These are phyloP conservation scores for Natator depressus DNA, from an alignment of 2,113 vertebrate species.

Conservation along the genomic window DNA sequence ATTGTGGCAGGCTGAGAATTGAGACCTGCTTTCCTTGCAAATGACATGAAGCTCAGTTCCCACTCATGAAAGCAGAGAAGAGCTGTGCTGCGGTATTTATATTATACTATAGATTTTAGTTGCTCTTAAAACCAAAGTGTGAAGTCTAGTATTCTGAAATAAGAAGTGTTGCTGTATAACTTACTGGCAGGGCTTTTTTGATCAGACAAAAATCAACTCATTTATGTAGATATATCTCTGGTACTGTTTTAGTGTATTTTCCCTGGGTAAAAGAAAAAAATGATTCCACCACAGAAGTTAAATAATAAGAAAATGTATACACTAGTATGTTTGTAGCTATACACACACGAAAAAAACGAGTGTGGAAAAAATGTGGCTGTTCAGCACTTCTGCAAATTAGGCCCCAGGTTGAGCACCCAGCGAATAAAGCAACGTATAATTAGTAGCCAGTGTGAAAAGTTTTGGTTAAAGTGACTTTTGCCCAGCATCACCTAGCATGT, in stretches of 20 bases:
- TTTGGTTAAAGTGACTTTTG: neutral
- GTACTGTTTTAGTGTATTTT: neutral
- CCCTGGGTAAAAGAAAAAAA: neutral
- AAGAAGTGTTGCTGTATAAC: neutral
- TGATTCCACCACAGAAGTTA: neutral
- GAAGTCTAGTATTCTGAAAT: neutral
- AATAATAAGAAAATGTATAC: neutral
- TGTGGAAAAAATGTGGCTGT: neutral
- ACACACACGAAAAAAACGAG: neutral
- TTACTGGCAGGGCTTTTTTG: neutral
- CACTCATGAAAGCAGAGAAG: neutral
- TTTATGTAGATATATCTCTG: neutral
- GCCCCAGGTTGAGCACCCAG: neutral
- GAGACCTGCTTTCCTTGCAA: rapidly evolving
- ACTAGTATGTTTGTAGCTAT: neutral
- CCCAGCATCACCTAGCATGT: too few relatives aligned
- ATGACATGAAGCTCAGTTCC: neutral
- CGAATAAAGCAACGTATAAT: neutral
- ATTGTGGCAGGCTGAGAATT: neutral
- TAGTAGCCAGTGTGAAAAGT: neutral
- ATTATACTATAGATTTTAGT: rapidly evolving
- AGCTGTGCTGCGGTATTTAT: neutral
- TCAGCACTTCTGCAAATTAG: neutral
- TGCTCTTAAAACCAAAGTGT: neutral
- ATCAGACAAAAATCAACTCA: neutral